phyloP scores from a whole-genome alignment of 2,113 vertebrate genomes.

The Emydocephalus ijimae region DNA sequence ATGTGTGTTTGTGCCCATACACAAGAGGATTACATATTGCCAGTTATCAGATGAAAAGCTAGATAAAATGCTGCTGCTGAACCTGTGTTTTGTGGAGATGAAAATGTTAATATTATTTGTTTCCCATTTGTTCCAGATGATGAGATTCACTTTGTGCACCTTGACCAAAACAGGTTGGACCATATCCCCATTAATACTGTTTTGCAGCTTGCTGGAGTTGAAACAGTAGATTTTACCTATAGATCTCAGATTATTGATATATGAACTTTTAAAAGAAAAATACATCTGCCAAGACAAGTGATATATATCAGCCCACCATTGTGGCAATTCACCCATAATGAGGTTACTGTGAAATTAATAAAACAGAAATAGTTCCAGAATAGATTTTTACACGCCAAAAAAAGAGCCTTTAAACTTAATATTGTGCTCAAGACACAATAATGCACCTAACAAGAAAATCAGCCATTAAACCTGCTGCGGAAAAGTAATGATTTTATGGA shows the following conservation, averaged over 20 bases:
- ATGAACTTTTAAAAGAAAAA: slow-evolving; percentile 55
- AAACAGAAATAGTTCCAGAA: slow-evolving; percentile 4
- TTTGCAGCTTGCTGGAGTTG: slow-evolving; percentile 84
- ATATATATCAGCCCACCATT: not conserved
- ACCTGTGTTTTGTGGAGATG: not conserved
- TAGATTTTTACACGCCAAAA: not conserved
- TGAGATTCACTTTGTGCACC: slow-evolving; percentile 81
- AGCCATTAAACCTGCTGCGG: not conserved
- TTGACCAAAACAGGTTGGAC: slow-evolving; percentile 85
- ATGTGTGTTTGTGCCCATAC: not conserved
- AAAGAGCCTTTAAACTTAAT: not conserved
- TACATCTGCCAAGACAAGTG: not conserved
- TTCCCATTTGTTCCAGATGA: slow-evolving; percentile 72
- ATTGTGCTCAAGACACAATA: not conserved
- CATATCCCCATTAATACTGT: slow-evolving; percentile 87
- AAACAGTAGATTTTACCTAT: slow-evolving; percentile 76
- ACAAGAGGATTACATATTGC: not conserved
- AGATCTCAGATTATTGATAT: slow-evolving; percentile 76
- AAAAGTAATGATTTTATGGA: not conserved
- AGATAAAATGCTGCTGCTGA: not conserved
- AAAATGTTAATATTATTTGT: slow-evolving; percentile 11
- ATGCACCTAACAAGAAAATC: not conserved
- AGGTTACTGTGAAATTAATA: not conserved
- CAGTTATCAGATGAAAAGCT: not conserved
- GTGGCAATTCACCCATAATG: not conserved